Evolutionary conservation across 2,797 vertebrate genomes (phyloP).

Genomic region (Sebastes diaconus): DNA sequence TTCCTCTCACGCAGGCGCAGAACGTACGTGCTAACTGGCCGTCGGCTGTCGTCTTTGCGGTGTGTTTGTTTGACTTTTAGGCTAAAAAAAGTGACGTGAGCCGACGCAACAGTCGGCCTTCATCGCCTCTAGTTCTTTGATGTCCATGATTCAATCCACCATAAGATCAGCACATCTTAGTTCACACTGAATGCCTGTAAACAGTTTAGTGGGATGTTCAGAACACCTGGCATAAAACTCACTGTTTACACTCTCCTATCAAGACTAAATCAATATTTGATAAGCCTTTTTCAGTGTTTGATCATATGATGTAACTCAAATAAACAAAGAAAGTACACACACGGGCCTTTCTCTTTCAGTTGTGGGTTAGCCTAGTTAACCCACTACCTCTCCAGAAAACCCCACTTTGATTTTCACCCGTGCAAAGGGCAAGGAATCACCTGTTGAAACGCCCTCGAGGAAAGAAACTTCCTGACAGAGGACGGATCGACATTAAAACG

Average conservation of each 20-base stretch:
- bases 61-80: too few species aligned
- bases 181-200: not conserved
- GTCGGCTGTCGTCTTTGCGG: too few species aligned
- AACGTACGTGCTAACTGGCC: too few species aligned
- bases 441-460: too few species aligned
- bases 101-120: too few species aligned
- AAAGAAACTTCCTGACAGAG: not conserved
- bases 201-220: not conserved
- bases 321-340: not conserved
- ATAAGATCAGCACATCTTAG: not conserved
- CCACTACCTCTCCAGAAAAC: not conserved
- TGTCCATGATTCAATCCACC: not conserved
- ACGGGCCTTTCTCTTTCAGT: not conserved
- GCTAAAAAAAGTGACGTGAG: too few species aligned
- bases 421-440: not conserved
- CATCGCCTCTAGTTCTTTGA: too few species aligned
- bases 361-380: not conserved
- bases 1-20: too few species aligned
- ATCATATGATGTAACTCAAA: constrained; percentile 3
- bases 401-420: not conserved
- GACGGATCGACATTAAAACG: too few species aligned
- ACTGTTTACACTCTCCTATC: not conserved
- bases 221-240: not conserved
- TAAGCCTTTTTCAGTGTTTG: not conserved
- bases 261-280: constrained; percentile 21